Evolutionary conservation across 2,888 invertebrate species (phyloP), one percentile per base, ranked within the genome.

Genomic region (Eulithis prunata): DNA sequence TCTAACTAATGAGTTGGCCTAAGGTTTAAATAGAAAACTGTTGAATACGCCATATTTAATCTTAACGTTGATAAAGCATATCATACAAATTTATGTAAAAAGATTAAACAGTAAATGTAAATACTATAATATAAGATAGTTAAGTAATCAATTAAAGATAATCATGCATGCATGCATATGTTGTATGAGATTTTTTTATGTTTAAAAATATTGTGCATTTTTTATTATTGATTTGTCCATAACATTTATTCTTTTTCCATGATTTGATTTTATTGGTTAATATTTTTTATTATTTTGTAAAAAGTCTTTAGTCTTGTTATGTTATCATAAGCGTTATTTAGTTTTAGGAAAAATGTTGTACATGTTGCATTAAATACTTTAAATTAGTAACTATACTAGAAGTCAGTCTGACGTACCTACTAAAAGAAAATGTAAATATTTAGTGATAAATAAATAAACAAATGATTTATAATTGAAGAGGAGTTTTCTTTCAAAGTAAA

Each of bases 311-410:
- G 68, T 71, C 69, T 77, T 12, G 51, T 67, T 79, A 63, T 74
- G 75, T 79, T 75, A 75, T 66, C 69, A 66, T 87, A 87, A 89
- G 90, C 90, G 92, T 92, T 92, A 92, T 90, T 90, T 92, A 92
- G 90, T 92, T 91, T 76, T 92, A 92, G 87, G 88, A 65, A 75
- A 76, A 82, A 83, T 85, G 86, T 91, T 91, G 82, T 91, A 89
- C 82, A 90, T 90, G 90, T 79, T 76, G 78, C 74, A 64, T 63
- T 78, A 81, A 78, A 64, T 76, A 76, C 75, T 71, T 58, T 6
- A 56, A 59, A 51, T 55, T 53, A 57, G 43, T 65, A 57, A 68
- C 46, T 68, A 63, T 7, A 51, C 49, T 62, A 64, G 60, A 64
- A 54, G 64, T 71, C 70, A 72, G 62, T 68, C 67, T 59, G 68